Percentiles rank a stretch among this genome's conserved stretches.
Conservation (phyloP, 2,113 vertebrate species). For the Mastomys coucha region DNA sequence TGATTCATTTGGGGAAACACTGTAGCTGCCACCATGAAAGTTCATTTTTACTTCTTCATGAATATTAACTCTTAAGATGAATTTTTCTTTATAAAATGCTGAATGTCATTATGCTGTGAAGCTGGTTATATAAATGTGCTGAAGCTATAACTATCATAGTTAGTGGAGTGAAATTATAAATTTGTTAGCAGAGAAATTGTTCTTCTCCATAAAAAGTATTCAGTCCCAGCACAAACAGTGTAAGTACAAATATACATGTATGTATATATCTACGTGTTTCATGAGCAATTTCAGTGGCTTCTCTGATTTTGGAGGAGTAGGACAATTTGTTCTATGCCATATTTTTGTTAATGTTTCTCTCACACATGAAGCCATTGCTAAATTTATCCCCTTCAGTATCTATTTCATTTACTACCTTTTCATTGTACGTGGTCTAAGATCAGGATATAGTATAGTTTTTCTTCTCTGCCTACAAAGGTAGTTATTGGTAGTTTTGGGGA, state of each 20-base stretch:
- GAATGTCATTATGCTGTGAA: not conserved
- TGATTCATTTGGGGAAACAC: not conserved
- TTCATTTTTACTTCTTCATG: conserved; percentile 23
- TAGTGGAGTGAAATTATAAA: conserved; percentile 2
- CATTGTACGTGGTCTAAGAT: not conserved
- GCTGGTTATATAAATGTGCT: not conserved
- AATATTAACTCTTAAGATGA: conserved; percentile 47
- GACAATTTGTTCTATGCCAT: not conserved
- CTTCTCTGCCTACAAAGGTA: not conserved
- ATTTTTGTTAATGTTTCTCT: not conserved
- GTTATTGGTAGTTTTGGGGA: no score
- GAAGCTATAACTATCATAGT: conserved; percentile 14
- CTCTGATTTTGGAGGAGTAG: not conserved
- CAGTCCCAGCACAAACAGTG: not conserved
- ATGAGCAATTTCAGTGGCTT: not conserved
- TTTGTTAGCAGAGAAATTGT: not conserved
- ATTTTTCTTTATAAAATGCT: conserved; percentile 23
- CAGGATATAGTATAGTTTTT: not conserved
- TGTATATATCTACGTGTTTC: no score
- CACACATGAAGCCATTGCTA: no score
- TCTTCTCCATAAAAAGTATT: not conserved
- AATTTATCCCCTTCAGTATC: not conserved
- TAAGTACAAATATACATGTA: no score
- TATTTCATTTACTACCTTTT: not conserved
- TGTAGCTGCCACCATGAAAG: not conserved